Conservation (phyloP, 2,888 invertebrate species). For the Tachina fera region DNA sequence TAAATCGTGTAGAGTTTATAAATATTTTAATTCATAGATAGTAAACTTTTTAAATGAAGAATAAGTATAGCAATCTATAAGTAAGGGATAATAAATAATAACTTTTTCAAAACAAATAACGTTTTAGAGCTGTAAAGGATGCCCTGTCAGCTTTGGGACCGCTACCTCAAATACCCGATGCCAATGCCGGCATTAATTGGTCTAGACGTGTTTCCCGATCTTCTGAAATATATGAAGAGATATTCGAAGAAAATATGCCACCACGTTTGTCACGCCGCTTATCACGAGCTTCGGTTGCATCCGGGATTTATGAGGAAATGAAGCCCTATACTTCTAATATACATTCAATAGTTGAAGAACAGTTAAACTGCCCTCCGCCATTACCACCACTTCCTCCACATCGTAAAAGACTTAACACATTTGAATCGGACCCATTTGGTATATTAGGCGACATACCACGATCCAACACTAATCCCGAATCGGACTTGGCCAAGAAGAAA, state of each 20-base stretch:
- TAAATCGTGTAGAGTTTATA: no score
- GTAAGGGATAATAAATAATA: no score
- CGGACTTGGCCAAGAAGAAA: constrained; percentile 81
- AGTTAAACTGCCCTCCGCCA: constrained; percentile 74
- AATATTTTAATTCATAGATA: no score
- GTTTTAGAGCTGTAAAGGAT: constrained; percentile 72
- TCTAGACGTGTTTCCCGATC: constrained; percentile 77
- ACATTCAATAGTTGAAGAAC: constrained; percentile 75
- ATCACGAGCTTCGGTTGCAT: constrained; percentile 80
- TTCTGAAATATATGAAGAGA: constrained; percentile 83
- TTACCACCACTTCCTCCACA: constrained; percentile 80
- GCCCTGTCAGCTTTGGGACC: constrained; percentile 80
- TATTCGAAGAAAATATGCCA: constrained; percentile 76
- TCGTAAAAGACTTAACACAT: constrained; percentile 81
- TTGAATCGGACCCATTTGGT: constrained; percentile 74
- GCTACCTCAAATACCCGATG: constrained; percentile 80
- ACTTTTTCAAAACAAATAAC: background rate
- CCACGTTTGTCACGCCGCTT: constrained; percentile 74
- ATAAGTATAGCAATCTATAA: no score
- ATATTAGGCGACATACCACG: constrained; percentile 78
- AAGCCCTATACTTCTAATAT: constrained; percentile 75
- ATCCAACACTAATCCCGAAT: constrained; percentile 82
- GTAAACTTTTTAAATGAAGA: no score
- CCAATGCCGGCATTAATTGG: constrained; percentile 75
- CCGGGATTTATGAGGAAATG: constrained; percentile 83